Evolutionary conservation across 2,113 vertebrate genomes (phyloP).

Genomic region (Perca flavescens): DNA sequence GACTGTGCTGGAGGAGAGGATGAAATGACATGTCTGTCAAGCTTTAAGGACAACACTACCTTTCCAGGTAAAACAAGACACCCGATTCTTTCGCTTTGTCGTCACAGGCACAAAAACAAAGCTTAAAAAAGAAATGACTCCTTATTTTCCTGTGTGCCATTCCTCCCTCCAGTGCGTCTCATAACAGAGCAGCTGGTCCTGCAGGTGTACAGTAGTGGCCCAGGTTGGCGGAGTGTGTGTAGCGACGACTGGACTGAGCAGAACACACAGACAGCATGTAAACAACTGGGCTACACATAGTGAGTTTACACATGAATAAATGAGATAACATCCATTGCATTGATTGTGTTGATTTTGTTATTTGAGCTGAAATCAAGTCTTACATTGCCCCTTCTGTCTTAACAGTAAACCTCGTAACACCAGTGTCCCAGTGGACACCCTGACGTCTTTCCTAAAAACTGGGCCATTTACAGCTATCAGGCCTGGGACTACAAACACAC

Average conservation of each 20-base stretch:
- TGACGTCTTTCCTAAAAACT: conserved; percentile 30
- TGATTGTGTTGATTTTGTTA: neutral
- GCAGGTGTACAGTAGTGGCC: conserved; percentile 82
- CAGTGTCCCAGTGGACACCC: conserved; percentile 26
- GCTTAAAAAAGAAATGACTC: neutral
- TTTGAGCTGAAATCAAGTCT: conserved; percentile 12
- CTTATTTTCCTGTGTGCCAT: neutral
- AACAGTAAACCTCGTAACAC: conserved; percentile 65
- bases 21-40: conserved; percentile 84
- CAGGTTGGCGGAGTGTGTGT: conserved; percentile 88
- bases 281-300: conserved; percentile 90
- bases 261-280: conserved; percentile 86
- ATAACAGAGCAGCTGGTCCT: conserved; percentile 80
- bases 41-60: conserved; percentile 67
- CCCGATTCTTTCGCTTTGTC: neutral
- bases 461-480: conserved; percentile 71
- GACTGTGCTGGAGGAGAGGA: conserved; percentile 90
- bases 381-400: neutral
- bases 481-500: conserved; percentile 15
- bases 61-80: conserved; percentile 77
- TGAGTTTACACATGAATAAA: conserved; percentile 62
- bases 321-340: neutral
- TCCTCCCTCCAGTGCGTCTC: conserved; percentile 77
- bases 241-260: conserved; percentile 82
- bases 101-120: conserved; percentile 13